These are phyloP conservation scores for Chelon auratus DNA, from an alignment of 2,797 vertebrate species.

Conservation along the genomic window DNA sequence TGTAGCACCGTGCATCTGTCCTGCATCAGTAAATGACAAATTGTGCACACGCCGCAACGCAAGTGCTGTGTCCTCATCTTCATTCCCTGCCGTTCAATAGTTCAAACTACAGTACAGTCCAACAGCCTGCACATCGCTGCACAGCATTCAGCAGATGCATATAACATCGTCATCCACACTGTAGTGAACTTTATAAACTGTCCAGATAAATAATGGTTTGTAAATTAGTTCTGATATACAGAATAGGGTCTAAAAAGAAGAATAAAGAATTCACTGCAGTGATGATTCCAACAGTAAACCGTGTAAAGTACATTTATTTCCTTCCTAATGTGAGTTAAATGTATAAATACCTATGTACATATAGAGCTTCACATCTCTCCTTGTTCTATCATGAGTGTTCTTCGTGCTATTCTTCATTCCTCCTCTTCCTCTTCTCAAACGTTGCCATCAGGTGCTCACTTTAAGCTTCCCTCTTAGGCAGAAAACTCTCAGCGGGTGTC, in stretches of 20 bases:
- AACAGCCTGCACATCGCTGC: background rate
- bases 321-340: slow-evolving; percentile 11
- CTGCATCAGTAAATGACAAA: slow-evolving; percentile 36
- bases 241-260: slow-evolving; percentile 27
- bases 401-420: background rate
- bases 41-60: slow-evolving; percentile 10
- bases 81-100: slow-evolving; percentile 24
- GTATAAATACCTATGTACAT: slow-evolving; percentile 60
- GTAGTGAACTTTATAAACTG: slow-evolving; percentile 16
- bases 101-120: slow-evolving; percentile 6
- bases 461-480: slow-evolving; percentile 1
- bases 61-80: slow-evolving; percentile 1
- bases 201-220: slow-evolving; percentile 31
- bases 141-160: slow-evolving; percentile 1
- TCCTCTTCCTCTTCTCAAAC: slow-evolving; percentile 8
- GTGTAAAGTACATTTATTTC: slow-evolving; percentile 6
- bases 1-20: slow-evolving; percentile 5
- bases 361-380: slow-evolving; percentile 30
- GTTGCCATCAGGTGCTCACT: slow-evolving; percentile 2
- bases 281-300: slow-evolving; percentile 43
- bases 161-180: slow-evolving; percentile 8
- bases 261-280: slow-evolving; percentile 38
- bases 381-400: slow-evolving; percentile 15
- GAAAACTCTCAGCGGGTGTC: background rate
- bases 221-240: slow-evolving; percentile 32